These are phyloP conservation scores for Caenorhabditis zanzibari DNA, from an alignment of 2,888 invertebrate genomes.

Conservation along the genomic window DNA sequence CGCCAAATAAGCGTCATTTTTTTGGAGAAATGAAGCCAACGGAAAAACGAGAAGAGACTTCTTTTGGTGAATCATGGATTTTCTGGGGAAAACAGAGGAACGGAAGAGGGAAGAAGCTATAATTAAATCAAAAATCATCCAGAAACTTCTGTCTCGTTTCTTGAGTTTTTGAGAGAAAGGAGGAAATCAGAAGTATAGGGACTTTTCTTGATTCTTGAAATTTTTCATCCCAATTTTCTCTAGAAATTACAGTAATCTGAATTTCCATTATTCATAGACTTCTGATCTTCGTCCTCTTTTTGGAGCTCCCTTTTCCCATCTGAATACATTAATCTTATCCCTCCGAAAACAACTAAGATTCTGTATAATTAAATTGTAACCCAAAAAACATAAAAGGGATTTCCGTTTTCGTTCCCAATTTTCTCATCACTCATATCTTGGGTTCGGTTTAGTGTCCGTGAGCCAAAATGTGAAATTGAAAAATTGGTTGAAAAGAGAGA, in stretches of 20 bases:
- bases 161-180: neutral
- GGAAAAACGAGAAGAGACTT: neutral
- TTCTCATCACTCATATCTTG: slow-evolving; percentile 17
- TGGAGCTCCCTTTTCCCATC: neutral
- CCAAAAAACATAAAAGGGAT: slow-evolving; percentile 19
- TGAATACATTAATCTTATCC: slow-evolving; percentile 34
- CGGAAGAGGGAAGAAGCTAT: slow-evolving; percentile 9
- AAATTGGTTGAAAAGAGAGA: slow-evolving; percentile 31
- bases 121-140: slow-evolving; percentile 41
- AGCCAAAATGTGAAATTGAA: slow-evolving; percentile 32
- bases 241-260: too few relatives aligned
- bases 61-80: slow-evolving; percentile 39
- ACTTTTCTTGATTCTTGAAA: neutral
- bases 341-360: slow-evolving; percentile 18
- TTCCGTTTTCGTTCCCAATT: slow-evolving; percentile 11
- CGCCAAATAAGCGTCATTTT: slow-evolving; percentile 49
- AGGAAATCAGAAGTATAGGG: neutral
- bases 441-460: neutral
- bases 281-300: neutral
- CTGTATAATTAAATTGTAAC: slow-evolving; percentile 41
- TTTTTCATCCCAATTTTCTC: too few relatives aligned
- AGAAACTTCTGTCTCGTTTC: neutral
- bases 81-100: slow-evolving; percentile 16
- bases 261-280: neutral
- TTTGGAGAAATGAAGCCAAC: slow-evolving; percentile 26